phyloP scores from a whole-genome alignment of 2,113 vertebrate species.

The Phyllopteryx taeniolatus region DNA sequence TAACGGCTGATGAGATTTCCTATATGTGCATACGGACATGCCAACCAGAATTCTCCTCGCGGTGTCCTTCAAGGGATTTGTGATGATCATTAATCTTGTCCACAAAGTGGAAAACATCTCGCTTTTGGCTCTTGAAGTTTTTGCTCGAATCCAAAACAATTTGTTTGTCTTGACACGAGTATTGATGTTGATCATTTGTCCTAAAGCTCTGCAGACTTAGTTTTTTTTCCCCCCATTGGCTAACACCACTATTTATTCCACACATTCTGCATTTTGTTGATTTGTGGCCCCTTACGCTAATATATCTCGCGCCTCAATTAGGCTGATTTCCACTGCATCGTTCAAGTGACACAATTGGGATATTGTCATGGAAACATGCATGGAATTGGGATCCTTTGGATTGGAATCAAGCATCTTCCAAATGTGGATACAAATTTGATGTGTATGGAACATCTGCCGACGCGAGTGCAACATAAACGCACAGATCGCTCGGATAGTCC shows the following conservation, averaged over 20 bases:
- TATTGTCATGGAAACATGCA: too few relatives aligned
- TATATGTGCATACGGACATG: constrained; percentile 48
- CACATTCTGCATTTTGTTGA: not conserved
- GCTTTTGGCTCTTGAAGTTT: constrained; percentile 16
- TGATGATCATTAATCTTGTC: constrained; percentile 52
- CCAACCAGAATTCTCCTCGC: constrained; percentile 54
- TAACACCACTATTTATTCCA: constrained; percentile 12
- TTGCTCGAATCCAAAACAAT: constrained; percentile 35
- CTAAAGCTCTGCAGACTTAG: constrained; percentile 7
- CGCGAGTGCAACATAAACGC: too few relatives aligned
- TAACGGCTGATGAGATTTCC: constrained; percentile 60
- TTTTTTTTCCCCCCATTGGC: not conserved
- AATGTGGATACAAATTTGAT: too few relatives aligned
- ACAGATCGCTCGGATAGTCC: too few relatives aligned
- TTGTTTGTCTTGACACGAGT: constrained; percentile 18
- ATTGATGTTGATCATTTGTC: constrained; percentile 17
- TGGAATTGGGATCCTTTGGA: too few relatives aligned
- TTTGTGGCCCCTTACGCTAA: not conserved
- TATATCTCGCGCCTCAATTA: not conserved
- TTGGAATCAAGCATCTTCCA: too few relatives aligned
- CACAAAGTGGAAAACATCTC: constrained; percentile 42
- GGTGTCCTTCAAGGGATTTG: constrained; percentile 57
- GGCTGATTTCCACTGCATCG: not conserved
- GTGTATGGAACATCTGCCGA: too few relatives aligned
- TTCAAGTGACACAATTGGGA: not conserved